Evolutionary conservation across 2,888 invertebrate species (phyloP).

Genomic region (Callyntrura sp.): DNA sequence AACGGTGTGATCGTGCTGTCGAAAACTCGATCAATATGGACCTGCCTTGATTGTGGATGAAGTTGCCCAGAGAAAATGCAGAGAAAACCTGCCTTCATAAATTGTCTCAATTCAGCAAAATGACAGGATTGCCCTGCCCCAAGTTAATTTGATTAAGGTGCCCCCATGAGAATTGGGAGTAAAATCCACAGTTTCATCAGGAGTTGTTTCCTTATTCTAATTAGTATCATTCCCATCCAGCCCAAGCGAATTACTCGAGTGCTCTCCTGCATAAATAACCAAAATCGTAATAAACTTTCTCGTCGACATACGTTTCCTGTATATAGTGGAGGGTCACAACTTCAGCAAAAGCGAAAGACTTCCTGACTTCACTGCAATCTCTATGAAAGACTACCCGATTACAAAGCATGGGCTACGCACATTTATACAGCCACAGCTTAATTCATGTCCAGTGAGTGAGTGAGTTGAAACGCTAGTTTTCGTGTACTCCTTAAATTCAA

Average conservation of each 20-base stretch:
- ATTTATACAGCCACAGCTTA: too few species aligned
- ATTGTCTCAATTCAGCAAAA: background rate
- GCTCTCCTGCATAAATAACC: background rate
- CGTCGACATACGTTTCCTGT: background rate
- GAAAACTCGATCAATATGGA: too few species aligned
- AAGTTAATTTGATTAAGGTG: constrained; percentile 6
- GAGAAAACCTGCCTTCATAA: background rate
- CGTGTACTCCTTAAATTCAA: too few species aligned
- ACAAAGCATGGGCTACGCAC: too few species aligned
- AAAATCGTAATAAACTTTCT: background rate
- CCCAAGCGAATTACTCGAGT: constrained; percentile 3
- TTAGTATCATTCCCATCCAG: background rate
- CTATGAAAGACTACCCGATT: background rate
- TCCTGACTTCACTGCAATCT: background rate
- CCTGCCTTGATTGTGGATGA: background rate
- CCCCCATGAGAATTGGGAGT: too few species aligned
- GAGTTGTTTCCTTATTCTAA: constrained; percentile 27
- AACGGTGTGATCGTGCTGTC: too few species aligned
- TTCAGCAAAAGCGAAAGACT: background rate
- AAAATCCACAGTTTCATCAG: background rate
- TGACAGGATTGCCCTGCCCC: background rate
- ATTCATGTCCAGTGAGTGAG: too few species aligned
- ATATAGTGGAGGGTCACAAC: background rate
- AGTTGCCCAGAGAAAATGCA: background rate
- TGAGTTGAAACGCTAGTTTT: too few species aligned